Conservation (phyloP, 2,888 invertebrate genomes). For the Campaea margaritaria region DNA sequence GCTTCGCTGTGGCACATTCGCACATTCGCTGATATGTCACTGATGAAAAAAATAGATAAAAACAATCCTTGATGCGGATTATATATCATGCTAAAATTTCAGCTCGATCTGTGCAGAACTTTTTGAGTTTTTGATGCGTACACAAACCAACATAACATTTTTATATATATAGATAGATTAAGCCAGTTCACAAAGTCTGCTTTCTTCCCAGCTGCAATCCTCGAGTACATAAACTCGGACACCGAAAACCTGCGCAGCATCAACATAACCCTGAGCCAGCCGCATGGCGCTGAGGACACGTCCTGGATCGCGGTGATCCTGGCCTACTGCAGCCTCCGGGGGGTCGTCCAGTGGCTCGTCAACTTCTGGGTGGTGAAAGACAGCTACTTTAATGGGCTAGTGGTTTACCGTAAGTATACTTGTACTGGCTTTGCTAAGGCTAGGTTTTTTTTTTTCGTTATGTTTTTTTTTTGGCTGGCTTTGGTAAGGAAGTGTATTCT, state of each 20-base stretch:
- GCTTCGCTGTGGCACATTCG: no score
- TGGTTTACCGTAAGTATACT: slow-evolving; percentile 58
- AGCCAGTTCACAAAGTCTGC: not conserved
- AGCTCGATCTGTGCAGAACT: no score
- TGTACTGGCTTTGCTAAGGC: not conserved
- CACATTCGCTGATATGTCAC: no score
- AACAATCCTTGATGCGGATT: no score
- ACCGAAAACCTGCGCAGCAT: slow-evolving; percentile 43
- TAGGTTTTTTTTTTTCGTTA: not conserved
- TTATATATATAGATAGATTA: no score
- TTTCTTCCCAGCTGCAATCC: slow-evolving; percentile 47
- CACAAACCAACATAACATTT: no score
- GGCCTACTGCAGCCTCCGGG: slow-evolving; percentile 67
- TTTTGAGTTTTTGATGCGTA: no score
- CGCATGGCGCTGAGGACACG: slow-evolving; percentile 54
- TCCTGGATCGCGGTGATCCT: slow-evolving; percentile 71
- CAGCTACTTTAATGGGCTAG: slow-evolving; percentile 63
- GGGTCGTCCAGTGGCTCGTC: slow-evolving; percentile 69
- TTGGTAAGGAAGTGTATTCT: no score
- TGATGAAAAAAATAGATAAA: no score
- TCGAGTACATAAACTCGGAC: slow-evolving; percentile 49
- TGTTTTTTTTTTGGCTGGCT: no score
- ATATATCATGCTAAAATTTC: no score
- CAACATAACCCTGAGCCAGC: slow-evolving; percentile 37
- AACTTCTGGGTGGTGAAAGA: slow-evolving; percentile 78